Evolutionary conservation across 1,140 invertebrate genomes (phyloP).

Genomic region (Chionoecetes opilio): DNA sequence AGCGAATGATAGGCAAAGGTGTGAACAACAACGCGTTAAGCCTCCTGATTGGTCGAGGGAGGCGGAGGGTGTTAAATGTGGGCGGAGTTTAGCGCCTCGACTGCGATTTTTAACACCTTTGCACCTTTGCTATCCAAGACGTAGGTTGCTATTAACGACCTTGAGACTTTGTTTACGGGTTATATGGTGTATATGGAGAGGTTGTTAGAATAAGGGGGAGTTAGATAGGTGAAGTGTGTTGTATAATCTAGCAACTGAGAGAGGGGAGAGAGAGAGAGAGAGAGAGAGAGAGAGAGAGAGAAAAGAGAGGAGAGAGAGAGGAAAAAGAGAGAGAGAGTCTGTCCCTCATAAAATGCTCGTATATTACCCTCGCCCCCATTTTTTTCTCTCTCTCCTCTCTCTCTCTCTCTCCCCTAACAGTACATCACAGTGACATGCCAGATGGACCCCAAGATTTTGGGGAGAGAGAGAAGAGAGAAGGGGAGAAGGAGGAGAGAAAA

Average conservation of each 20-base stretch:
- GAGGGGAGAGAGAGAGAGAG: too few relatives aligned
- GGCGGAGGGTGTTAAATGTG: conserved; percentile 65
- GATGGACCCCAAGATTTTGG: background rate
- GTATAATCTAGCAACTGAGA: too few relatives aligned
- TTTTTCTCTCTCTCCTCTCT: background rate
- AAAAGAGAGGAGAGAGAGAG: too few relatives aligned
- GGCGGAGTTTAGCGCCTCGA: conserved; percentile 48
- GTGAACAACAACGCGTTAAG: conserved; percentile 55
- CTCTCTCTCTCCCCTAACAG: too few relatives aligned
- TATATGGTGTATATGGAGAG: background rate
- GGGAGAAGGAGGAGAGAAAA: background rate
- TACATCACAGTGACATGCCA: too few relatives aligned
- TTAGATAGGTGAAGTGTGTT: background rate
- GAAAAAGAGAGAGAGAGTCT: too few relatives aligned
- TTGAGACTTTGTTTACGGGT: background rate
- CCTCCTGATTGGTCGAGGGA: conserved; percentile 41
- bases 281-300: too few relatives aligned
- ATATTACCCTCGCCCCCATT: too few relatives aligned
- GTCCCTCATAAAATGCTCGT: too few relatives aligned
- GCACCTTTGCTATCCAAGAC: background rate
- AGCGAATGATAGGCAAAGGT: conserved; percentile 71
- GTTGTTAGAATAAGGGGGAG: background rate
- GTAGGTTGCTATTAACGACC: too few relatives aligned
- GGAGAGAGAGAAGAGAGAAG: background rate
- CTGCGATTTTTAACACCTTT: background rate